A percentile compares a stretch with the other conserved stretches of the same genome.
phyloP scores from a whole-genome alignment of 2,888 invertebrate genomes.

The Lepeophtheirus nordmannii region DNA sequence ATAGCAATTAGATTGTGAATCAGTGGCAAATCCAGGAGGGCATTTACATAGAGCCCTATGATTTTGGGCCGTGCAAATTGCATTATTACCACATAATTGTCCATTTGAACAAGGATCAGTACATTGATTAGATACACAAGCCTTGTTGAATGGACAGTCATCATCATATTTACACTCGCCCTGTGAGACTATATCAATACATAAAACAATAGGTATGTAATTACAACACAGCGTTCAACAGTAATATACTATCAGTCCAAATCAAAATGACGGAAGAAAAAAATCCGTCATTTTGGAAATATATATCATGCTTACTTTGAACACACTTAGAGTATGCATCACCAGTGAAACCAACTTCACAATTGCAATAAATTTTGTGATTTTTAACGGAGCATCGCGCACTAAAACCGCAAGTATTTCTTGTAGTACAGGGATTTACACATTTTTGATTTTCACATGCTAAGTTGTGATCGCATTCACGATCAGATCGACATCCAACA shows the following conservation, averaged over 20 bases:
- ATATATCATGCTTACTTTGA: conserved; percentile 38
- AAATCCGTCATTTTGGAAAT: too few relatives aligned
- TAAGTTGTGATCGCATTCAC: conserved; percentile 10
- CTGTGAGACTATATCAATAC: not conserved
- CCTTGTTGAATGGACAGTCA: conserved; percentile 51
- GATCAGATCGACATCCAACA: conserved; percentile 13
- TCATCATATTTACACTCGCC: conserved; percentile 51
- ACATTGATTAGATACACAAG: conserved; percentile 56
- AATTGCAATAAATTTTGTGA: conserved; percentile 64
- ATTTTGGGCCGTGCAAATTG: conserved; percentile 53
- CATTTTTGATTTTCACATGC: conserved; percentile 25
- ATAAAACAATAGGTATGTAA: not conserved
- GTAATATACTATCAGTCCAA: not conserved
- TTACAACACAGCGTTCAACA: too few relatives aligned
- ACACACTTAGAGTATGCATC: conserved; percentile 57
- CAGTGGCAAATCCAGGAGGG: conserved; percentile 71
- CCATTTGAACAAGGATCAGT: conserved; percentile 50
- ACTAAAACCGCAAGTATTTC: conserved; percentile 55
- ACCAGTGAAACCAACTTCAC: conserved; percentile 53
- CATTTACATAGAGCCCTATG: conserved; percentile 66
- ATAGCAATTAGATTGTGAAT: conserved; percentile 57
- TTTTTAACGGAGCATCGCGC: conserved; percentile 56
- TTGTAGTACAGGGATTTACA: conserved; percentile 47
- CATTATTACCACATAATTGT: conserved; percentile 52
- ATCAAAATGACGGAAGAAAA: not conserved